phyloP scores from a whole-genome alignment of 1,140 invertebrate genomes.

The Pogonomyrmex californicus region DNA sequence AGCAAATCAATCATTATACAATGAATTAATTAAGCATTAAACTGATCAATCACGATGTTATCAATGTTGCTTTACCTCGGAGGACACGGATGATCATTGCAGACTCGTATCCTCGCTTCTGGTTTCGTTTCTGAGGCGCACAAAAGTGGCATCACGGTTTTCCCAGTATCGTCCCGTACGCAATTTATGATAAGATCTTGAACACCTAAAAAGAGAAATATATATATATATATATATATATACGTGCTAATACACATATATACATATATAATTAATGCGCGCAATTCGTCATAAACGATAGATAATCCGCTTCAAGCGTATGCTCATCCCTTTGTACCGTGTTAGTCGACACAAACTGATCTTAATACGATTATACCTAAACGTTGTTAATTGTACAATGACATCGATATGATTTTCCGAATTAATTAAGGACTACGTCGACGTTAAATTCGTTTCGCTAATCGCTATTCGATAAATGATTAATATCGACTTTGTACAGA shows the following conservation, averaged over 20 bases:
- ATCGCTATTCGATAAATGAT: conserved; percentile 63
- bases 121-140: conserved; percentile 94
- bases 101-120: conserved; percentile 95
- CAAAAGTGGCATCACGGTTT: conserved; percentile 94
- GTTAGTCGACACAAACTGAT: conserved; percentile 42
- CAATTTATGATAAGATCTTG: conserved; percentile 97
- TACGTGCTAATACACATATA: not conserved
- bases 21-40: conserved; percentile 17
- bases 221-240: too few relatives aligned
- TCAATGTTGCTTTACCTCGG: conserved; percentile 87
- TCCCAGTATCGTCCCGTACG: conserved; percentile 94
- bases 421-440: conserved; percentile 59
- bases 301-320: conserved; percentile 17
- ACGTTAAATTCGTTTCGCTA: conserved; percentile 62
- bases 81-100: conserved; percentile 97
- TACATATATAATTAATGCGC: not conserved
- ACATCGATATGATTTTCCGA: conserved; percentile 56
- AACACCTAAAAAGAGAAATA: conserved; percentile 86
- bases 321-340: conserved; percentile 52
- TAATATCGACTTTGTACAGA: conserved; percentile 25
- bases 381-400: conserved; percentile 65
- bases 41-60: conserved; percentile 7
- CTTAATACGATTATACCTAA: conserved; percentile 47
- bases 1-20: conserved; percentile 16
- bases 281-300: conserved; percentile 7